Base-by-base conservation (phyloP, 2,888 invertebrate species). In the Limnephilus rhombicus region DNA sequence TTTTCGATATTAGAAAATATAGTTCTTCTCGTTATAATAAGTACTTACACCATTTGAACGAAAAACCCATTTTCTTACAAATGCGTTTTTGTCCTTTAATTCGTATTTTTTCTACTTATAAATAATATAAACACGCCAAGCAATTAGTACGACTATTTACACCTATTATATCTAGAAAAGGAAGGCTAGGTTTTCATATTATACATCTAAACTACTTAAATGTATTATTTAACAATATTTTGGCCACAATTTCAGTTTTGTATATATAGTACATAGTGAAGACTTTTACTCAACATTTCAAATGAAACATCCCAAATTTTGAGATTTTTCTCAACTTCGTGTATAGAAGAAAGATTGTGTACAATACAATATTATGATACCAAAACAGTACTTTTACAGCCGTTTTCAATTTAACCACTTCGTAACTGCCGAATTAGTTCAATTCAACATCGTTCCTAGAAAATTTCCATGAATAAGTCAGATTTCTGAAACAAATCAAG, bases 211-310 rank as follows among this genome's bases (percentile, higher is more conserved):
- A 91, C 86, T 86, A 92, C 53, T 90, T 91, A 90, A 90, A 68
- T 49, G 41, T 90, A 86, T 83, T 95, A 95, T 80, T 87, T 90
- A 96, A 95, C 94, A 95, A 95, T 96, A 96, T 96, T 96, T 96
- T 96, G 96, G 96, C 96, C 96, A 96, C 96, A 95, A 95, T 95
- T 96, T 95, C 96, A 96, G 95, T 95, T 95, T 92, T 92, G 82
- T 90, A 45, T 86, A 86, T 45, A 85, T 24, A 86, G 86, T 86
- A 29, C 45, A 45, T 45, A n/a, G 86, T 45, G 86, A 86, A 87
- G 45, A 87, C 87, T 53, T 41, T 87, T 49, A 41, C 34, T 87
- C 45, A 9, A 68, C 68, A n/a, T 68, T 68, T 68, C 9, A 68
- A 68, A 68, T 68, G 24, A n/a, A 68, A 68, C n/a, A 18, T 24